Base-by-base conservation (phyloP, 1,140 invertebrate genomes). In the Wasmannia auropunctata region DNA sequence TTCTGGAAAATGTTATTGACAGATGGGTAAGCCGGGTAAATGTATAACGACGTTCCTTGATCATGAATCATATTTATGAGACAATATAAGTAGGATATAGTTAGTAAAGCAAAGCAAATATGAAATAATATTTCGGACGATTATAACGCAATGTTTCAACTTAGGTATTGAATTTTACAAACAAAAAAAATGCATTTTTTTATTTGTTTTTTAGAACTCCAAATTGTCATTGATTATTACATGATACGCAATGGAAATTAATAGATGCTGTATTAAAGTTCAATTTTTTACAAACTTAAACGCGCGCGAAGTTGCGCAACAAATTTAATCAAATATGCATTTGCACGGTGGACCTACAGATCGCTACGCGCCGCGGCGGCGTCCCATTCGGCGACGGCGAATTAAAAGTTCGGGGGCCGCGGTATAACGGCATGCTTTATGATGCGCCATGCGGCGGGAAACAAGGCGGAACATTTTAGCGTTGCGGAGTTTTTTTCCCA, bases 401-500 rank as follows among this genome's bases (percentile, higher is more conserved):
- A 85, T 58, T 81, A 70, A 86, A 81, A 86, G 31, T 85, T 85
- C 14, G 19, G 8, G 40, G 37, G n/a, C n/a, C n/a, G n/a, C 56
- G 56, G 58, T 40, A 49, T 67, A 81, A 86, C 62, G 46, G 25
- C 22, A 67, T 81, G 40, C 25, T 86, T 81, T 69, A 67, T 58
- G 60, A 60, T 46, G 63, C 22, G 40, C 76, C 76, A 46, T 51
- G 31, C 51, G 60, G 40, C 37, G 28, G n/a, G 5, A 81, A 72
- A 72, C 79, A 72, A 54, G 25, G 65, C 37, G 40, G 28, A 74
- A 69, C 46, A 69, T 83, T 74, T 69, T 49, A 65, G 51, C 43
- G 22, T 40, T 56, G 75, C n/a, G 25, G 76, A 69, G 31, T 81
- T 86, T 83, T 85, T 79, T 80, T 81, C 85, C 85, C 85, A 86